A percentile compares a stretch with the other conserved stretches of the same genome.
phyloP scores from a whole-genome alignment of 2,797 vertebrate genomes.

The Acridotheres tristis region DNA sequence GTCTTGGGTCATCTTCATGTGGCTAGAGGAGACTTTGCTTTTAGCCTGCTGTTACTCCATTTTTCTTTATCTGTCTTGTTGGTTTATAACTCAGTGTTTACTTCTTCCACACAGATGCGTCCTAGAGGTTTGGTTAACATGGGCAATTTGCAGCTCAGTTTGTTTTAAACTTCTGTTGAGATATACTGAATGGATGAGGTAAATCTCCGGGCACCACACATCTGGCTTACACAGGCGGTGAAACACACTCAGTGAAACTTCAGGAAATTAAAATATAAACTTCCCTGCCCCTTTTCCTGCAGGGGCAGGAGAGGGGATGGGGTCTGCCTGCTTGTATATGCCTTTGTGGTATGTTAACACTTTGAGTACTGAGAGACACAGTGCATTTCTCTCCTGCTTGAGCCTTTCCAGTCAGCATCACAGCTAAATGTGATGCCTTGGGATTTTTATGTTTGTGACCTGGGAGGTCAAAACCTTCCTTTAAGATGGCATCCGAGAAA shows the following conservation, averaged over 20 bases:
- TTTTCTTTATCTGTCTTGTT: not conserved
- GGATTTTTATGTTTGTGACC: not conserved
- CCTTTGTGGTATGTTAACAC: constrained; percentile 19
- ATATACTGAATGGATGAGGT: constrained; percentile 5
- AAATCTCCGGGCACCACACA: constrained; percentile 38
- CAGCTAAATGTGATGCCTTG: not conserved
- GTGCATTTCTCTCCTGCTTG: not conserved
- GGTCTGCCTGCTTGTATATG: not conserved
- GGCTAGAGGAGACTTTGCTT: not conserved
- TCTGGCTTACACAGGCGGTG: constrained; percentile 21
- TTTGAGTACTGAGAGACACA: not conserved
- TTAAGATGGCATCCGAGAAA: not conserved
- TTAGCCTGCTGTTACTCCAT: not conserved
- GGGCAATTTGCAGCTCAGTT: not conserved
- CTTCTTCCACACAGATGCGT: not conserved
- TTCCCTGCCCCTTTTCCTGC: constrained; percentile 37
- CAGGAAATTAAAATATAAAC: constrained; percentile 68
- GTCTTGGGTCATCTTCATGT: not conserved
- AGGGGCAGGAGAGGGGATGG: not conserved
- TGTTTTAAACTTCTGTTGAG: constrained; percentile 38
- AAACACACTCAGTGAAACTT: constrained; percentile 34
- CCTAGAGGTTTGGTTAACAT: not conserved
- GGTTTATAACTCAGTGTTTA: not conserved
- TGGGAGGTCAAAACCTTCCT: constrained; percentile 9
- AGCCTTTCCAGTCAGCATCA: not conserved